Base-by-base conservation (phyloP, 2,113 vertebrate species). In the Cephalopterus ornatus region DNA sequence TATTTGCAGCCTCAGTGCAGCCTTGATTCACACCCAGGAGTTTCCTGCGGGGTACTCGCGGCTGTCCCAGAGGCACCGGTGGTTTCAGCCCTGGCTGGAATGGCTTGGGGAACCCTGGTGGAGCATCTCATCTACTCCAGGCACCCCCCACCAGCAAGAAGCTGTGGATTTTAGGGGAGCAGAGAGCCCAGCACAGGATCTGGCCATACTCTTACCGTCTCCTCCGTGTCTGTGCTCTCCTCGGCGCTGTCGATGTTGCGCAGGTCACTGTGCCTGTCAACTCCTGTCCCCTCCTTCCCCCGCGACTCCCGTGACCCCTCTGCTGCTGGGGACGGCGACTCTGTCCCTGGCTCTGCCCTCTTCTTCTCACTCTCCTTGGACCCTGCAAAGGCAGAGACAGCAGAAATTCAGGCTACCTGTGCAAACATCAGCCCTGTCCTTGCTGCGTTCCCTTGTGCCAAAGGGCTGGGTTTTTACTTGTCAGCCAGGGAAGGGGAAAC, bases 361-460 rank as follows among this genome's bases (percentile, higher is more conserved):
- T 93, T 97, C 81, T 88, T 95, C 46, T 97, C 92, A 0, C 62
- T 87, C 5, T 88, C 94, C 33, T 95, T 95, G 78, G 90, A 81
- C 21, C 82, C 98, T 98, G 82, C 16, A 20, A 39, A 63, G 78
- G 75, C 8, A 82, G 39, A 83, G 32, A 27, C 22, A 28, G 56
- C 26, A 41, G 63, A 85, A 75, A 15, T 32, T 56, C 9, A 24
- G 23, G 32, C 37, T 75, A 26, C 23, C 35, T 3, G 2, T 62
- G 53, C 65, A 18, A 82, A 41, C 50, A 30, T 14, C 55, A 55
- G 55, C 42, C 62, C 44, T 59, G 26, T n/a, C 55, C 68, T 76
- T 0, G 0, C 73, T 10, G 6, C 8, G 9, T 28, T 18, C 15
- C 23, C 10, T 56, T 5, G 15, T 37, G 32, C 23, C 74, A 28